phyloP scores from a whole-genome alignment of 2,888 invertebrate genomes.

The Acanthosoma haemorrhoidale region DNA sequence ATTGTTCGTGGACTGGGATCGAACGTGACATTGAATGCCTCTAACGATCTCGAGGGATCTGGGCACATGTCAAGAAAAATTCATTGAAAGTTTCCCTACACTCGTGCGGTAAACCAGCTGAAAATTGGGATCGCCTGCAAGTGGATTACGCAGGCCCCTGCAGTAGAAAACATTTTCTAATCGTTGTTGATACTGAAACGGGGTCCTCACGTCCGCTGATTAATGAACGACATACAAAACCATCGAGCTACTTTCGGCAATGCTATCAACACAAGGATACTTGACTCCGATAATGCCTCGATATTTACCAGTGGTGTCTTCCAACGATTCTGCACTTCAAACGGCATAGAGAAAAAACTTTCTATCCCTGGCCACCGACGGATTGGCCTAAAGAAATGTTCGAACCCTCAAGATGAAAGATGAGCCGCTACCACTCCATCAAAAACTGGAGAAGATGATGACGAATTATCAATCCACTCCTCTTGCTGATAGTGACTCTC shows the following conservation, averaged over 20 bases:
- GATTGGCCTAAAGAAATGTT: neutral
- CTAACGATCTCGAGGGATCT: too few relatives aligned
- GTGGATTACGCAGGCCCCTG: neutral
- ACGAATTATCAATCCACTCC: neutral
- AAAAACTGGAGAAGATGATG: neutral
- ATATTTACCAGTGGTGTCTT: slow-evolving; percentile 41
- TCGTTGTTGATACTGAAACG: neutral
- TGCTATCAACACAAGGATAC: slow-evolving; percentile 26
- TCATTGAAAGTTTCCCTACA: too few relatives aligned
- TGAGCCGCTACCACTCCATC: neutral
- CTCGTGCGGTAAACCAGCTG: neutral
- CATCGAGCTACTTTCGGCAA: neutral
- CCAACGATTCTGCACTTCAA: slow-evolving; percentile 36
- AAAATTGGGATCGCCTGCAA: neutral
- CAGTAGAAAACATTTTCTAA: neutral
- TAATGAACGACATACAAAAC: neutral
- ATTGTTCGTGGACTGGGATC: too few relatives aligned
- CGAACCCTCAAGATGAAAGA: neutral
- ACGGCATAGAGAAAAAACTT: neutral
- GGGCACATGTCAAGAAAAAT: too few relatives aligned
- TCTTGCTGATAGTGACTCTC: too few relatives aligned
- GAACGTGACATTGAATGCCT: too few relatives aligned
- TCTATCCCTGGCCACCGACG: slow-evolving; percentile 24
- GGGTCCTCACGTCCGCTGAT: neutral
- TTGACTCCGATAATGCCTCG: slow-evolving; percentile 42